These are phyloP conservation scores for Seriola aureovittata DNA, from an alignment of 2,113 vertebrate species.

Conservation along the genomic window DNA sequence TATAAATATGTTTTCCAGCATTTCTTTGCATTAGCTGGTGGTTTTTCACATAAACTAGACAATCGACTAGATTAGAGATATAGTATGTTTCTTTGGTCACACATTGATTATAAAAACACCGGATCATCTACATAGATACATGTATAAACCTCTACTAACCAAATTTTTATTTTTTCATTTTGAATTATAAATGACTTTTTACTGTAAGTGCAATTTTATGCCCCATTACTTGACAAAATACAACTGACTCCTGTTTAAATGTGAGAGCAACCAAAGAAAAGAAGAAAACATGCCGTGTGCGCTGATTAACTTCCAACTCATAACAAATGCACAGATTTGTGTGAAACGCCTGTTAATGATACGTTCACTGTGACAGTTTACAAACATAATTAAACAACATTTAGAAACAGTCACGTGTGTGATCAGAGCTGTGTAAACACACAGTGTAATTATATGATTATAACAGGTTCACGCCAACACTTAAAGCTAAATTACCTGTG, in stretches of 20 bases:
- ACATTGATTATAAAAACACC: too few relatives aligned
- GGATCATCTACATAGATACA: too few relatives aligned
- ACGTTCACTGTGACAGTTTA: not conserved
- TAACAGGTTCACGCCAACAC: conserved; percentile 16
- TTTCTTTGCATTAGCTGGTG: not conserved
- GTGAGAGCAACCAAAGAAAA: too few relatives aligned
- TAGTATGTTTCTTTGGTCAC: too few relatives aligned
- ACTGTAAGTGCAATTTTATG: too few relatives aligned
- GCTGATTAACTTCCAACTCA: too few relatives aligned
- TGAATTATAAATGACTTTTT: too few relatives aligned
- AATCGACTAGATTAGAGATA: not conserved
- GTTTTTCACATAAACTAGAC: not conserved
- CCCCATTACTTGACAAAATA: too few relatives aligned
- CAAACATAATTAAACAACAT: not conserved
- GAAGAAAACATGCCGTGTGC: too few relatives aligned
- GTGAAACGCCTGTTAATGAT: not conserved
- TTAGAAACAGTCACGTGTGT: not conserved
- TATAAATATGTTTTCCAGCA: not conserved
- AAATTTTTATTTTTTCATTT: too few relatives aligned
- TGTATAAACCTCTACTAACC: too few relatives aligned
- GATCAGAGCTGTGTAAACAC: conserved; percentile 33
- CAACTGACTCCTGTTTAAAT: too few relatives aligned
- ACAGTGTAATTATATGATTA: not conserved
- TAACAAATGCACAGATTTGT: not conserved
- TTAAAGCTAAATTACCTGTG: not conserved